These are phyloP conservation scores for Ctenoplectra terminalis DNA, from an alignment of 1,140 invertebrate species.

Conservation along the genomic window DNA sequence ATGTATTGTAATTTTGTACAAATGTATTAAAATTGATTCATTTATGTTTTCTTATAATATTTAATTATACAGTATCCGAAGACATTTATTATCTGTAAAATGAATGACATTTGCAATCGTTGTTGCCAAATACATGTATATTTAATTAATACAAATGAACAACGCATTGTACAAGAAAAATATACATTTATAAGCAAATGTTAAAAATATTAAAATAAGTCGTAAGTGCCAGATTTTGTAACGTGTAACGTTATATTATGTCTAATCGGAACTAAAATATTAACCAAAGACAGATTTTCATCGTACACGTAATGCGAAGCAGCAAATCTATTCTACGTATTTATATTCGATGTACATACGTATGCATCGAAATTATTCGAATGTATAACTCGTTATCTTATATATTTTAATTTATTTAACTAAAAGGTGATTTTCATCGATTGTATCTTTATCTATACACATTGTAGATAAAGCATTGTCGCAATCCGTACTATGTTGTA, in stretches of 20 bases:
- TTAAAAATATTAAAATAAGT: conserved; percentile 24
- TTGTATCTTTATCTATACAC: background rate
- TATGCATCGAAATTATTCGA: background rate
- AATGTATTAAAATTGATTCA: background rate
- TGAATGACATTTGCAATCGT: background rate
- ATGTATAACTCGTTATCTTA: background rate
- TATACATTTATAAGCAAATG: conserved; percentile 22
- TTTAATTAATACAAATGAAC: conserved; percentile 22
- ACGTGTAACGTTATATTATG: conserved; percentile 7
- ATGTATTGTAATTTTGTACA: background rate
- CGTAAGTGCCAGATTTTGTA: conserved; percentile 31
- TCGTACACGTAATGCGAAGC: background rate
- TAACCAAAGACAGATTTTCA: conserved; percentile 14
- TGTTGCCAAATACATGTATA: conserved; percentile 17
- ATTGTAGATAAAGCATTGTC: background rate
- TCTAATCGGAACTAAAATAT: conserved; percentile 10
- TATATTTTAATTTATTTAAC: background rate
- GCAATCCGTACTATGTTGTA: conserved; percentile 24
- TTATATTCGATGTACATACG: background rate
- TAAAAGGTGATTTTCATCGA: background rate
- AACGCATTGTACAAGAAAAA: conserved; percentile 13
- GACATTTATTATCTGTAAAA: background rate
- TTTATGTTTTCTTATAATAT: background rate
- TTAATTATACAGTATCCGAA: background rate
- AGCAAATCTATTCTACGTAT: background rate